Conservation (phyloP, 2,797 vertebrate species). For the Cuniculus paca region DNA sequence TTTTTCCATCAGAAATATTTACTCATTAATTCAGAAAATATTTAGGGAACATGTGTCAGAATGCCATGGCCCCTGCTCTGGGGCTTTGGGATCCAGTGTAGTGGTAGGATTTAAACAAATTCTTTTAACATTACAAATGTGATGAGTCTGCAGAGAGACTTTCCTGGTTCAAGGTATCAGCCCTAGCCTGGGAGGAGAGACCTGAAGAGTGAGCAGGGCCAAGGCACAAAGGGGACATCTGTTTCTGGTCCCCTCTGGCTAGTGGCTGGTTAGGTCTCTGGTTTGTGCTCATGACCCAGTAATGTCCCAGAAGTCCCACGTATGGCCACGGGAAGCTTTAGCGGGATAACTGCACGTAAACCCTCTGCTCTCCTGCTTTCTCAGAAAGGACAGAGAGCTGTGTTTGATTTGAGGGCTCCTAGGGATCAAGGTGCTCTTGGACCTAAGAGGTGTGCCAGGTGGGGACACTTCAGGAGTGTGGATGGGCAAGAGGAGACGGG, state of each 20-base stretch:
- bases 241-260: not conserved
- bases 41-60: not conserved
- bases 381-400: not conserved
- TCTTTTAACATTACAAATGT: not conserved
- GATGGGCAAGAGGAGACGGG: not conserved
- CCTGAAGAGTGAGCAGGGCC: not conserved
- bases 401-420: not conserved
- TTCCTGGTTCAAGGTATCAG: not conserved
- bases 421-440: not conserved
- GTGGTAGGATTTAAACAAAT: not conserved
- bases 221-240: not conserved
- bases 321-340: not conserved
- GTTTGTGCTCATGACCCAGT: not conserved
- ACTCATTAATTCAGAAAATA: slow-evolving; percentile 16
- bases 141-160: not conserved
- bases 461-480: not conserved
- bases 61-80: not conserved
- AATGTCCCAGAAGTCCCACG: not conserved
- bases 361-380: not conserved
- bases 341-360: not conserved
- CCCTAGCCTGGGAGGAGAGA: not conserved
- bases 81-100: not conserved
- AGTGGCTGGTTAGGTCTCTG: not conserved
- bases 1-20: not conserved
- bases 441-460: not conserved